Percentiles rank a stretch among this genome's conserved stretches.
These are phyloP conservation scores for Dascillus cervinus DNA, from an alignment of 2,888 invertebrate species.

Conservation along the genomic window DNA sequence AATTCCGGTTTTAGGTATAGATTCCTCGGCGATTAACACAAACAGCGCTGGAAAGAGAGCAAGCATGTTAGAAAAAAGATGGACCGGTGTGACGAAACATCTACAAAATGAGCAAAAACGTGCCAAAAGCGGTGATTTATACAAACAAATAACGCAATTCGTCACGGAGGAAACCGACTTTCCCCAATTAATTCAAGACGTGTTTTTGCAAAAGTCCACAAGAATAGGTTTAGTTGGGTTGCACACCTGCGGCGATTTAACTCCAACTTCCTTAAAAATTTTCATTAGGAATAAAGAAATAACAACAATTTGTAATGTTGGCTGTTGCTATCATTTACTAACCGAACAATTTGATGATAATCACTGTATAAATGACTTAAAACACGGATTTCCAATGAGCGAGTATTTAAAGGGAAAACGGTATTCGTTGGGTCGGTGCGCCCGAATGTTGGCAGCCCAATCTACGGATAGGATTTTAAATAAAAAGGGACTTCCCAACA, in stretches of 20 bases:
- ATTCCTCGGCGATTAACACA: slow-evolving; percentile 62
- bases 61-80: slow-evolving; percentile 40
- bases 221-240: slow-evolving; percentile 62
- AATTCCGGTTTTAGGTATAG: slow-evolving; percentile 72
- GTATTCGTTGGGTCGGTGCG: slow-evolving; percentile 60
- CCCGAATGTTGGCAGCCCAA: slow-evolving; percentile 80
- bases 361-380: slow-evolving; percentile 3
- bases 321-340: slow-evolving; percentile 85
- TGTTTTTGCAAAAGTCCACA: slow-evolving; percentile 42
- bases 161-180: slow-evolving; percentile 55
- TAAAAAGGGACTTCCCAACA: slow-evolving; percentile 51
- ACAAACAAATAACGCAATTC: slow-evolving; percentile 55
- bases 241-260: slow-evolving; percentile 85
- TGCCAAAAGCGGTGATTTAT: slow-evolving; percentile 32
- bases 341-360: slow-evolving; percentile 47
- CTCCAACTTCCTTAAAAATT: slow-evolving; percentile 61
- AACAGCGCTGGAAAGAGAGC: slow-evolving; percentile 56
- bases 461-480: slow-evolving; percentile 62
- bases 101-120: slow-evolving; percentile 20
- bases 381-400: slow-evolving; percentile 61
- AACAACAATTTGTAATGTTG: slow-evolving; percentile 66
- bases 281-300: slow-evolving; percentile 52
- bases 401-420: slow-evolving; percentile 46
- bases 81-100: slow-evolving; percentile 30
- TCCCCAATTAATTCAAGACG: slow-evolving; percentile 41